A percentile compares a stretch with the other conserved stretches of the same genome.
Conservation (phyloP, 2,797 vertebrate species). For the Pseudochromis fuscus region DNA sequence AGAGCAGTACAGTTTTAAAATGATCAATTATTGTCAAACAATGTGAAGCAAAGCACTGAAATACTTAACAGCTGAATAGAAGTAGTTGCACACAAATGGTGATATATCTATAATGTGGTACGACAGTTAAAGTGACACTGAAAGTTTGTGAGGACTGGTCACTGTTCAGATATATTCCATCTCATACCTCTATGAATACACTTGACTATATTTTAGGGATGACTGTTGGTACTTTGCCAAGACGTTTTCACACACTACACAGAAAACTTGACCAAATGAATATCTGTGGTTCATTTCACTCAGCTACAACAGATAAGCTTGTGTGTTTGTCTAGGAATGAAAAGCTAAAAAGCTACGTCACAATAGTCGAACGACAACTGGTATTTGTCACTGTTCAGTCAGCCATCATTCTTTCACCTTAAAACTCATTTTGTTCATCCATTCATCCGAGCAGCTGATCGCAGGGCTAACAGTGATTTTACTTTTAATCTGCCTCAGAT, state of each 20-base stretch:
- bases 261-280: too few species aligned
- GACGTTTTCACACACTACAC: too few species aligned
- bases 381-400: too few species aligned
- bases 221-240: conserved; percentile 4
- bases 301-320: conserved; percentile 19
- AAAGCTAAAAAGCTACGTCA: too few species aligned
- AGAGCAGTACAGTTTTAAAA: background rate
- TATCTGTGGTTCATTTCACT: background rate
- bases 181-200: conserved; percentile 11
- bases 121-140: background rate
- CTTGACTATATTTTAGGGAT: conserved; percentile 5
- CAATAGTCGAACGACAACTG: background rate
- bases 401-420: background rate
- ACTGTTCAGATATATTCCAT: conserved; percentile 4
- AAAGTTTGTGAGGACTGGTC: background rate
- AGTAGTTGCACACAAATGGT: background rate
- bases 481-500: too few species aligned
- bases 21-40: background rate
- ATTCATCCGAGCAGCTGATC: background rate
- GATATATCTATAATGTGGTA: background rate
- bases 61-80: background rate
- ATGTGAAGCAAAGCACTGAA: background rate
- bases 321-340: background rate
- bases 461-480: background rate
- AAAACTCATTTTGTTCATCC: background rate